Evolutionary conservation across 2,113 vertebrate species (phyloP).

Genomic region (Rhinichthys klamathensis): DNA sequence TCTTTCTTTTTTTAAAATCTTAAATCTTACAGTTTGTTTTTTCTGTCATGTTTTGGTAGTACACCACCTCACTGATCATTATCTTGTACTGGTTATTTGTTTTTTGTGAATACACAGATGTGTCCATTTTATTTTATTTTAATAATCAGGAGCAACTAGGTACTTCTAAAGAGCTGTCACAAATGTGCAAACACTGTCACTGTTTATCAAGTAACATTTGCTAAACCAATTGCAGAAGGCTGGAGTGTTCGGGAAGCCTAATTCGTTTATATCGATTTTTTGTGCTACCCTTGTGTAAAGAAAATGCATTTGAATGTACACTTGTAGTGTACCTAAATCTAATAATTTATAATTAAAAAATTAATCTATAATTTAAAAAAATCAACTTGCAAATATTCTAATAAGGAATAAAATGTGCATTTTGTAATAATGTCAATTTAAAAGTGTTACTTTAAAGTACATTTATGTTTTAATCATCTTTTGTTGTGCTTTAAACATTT

Average conservation of each 20-base stretch:
- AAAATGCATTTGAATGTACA: background rate
- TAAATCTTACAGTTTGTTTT: background rate
- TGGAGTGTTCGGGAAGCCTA: background rate
- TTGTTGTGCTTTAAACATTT: background rate
- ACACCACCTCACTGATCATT: background rate
- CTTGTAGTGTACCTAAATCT: background rate
- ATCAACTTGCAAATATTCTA: background rate
- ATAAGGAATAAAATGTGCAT: background rate
- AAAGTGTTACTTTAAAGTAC: background rate
- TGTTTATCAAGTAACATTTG: background rate
- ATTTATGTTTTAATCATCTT: background rate
- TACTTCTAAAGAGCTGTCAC: background rate
- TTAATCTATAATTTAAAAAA: background rate
- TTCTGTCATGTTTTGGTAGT: background rate
- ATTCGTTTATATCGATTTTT: background rate
- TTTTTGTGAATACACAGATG: background rate
- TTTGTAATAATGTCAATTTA: background rate
- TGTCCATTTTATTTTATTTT: background rate
- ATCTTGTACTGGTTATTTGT: background rate
- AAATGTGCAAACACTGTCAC: background rate
- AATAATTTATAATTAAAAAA: background rate
- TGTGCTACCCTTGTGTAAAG: background rate
- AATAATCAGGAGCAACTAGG: conserved; percentile 18
- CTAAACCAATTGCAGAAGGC: background rate
- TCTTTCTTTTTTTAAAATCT: too few relatives aligned